Conservation (phyloP, 2,888 invertebrate genomes). For the Seira ritae region DNA sequence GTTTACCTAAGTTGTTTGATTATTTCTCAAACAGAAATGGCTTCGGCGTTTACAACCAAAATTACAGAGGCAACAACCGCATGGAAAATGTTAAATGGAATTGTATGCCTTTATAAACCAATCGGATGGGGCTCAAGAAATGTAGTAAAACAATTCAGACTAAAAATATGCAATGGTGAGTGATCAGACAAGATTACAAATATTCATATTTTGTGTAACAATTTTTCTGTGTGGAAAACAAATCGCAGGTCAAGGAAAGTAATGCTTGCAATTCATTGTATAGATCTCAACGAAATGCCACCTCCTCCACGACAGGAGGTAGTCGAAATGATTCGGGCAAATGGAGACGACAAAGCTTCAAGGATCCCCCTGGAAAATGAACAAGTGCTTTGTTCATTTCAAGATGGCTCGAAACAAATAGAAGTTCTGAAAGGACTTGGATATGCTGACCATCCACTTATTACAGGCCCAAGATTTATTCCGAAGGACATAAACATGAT, state of each 20-base stretch:
- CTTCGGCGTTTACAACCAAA: background rate
- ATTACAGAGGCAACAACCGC: slow-evolving; percentile 75
- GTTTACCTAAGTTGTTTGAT: too few relatives aligned
- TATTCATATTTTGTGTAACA: background rate
- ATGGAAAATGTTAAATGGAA: slow-evolving; percentile 84
- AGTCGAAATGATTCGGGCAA: slow-evolving; percentile 68
- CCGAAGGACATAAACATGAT: slow-evolving; percentile 81
- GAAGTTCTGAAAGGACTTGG: slow-evolving; percentile 81
- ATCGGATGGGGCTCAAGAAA: slow-evolving; percentile 76
- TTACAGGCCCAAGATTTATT: slow-evolving; percentile 86
- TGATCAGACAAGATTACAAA: too few relatives aligned
- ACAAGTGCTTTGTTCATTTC: slow-evolving; percentile 47
- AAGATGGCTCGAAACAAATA: slow-evolving; percentile 57
- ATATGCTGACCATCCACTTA: slow-evolving; percentile 85
- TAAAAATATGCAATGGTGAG: slow-evolving; percentile 84
- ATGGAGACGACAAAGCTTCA: background rate
- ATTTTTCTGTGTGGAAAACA: too few relatives aligned
- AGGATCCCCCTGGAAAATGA: slow-evolving; percentile 36
- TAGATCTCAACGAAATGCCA: slow-evolving; percentile 85
- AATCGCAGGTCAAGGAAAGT: too few relatives aligned
- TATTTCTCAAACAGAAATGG: slow-evolving; percentile 3
- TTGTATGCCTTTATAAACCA: slow-evolving; percentile 89
- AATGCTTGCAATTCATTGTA: slow-evolving; percentile 46
- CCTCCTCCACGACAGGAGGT: slow-evolving; percentile 78
- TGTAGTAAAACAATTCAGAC: slow-evolving; percentile 80